Evolutionary conservation across 2,888 invertebrate genomes (phyloP).

Genomic region (Platynereis dumerilii): DNA sequence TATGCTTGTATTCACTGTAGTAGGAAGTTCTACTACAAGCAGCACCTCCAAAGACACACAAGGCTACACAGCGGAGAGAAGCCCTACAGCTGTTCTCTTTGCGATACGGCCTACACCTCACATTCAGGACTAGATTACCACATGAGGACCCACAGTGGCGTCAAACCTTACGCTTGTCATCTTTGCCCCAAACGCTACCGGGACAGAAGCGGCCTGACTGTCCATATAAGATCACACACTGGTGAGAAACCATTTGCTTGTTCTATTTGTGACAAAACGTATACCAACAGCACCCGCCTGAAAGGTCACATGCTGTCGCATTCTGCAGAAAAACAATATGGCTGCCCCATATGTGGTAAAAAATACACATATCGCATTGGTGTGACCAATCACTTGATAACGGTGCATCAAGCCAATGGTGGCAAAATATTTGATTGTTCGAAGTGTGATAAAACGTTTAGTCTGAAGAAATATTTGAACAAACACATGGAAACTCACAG

Average conservation of each 20-base stretch:
- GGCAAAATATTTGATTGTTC: too few relatives aligned
- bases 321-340: too few relatives aligned
- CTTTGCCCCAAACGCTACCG: background rate
- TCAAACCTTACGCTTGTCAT: background rate
- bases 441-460: too few relatives aligned
- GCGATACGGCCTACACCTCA: background rate
- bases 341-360: background rate
- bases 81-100: background rate
- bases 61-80: background rate
- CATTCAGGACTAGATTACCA: background rate
- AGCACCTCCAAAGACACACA: background rate
- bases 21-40: background rate
- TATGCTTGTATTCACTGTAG: background rate
- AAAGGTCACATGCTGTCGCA: too few relatives aligned
- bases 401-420: too few relatives aligned
- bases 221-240: background rate
- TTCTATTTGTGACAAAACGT: too few relatives aligned
- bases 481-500: too few relatives aligned
- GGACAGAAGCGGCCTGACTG: background rate
- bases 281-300: too few relatives aligned
- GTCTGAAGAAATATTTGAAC: too few relatives aligned
- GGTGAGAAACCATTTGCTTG: background rate
- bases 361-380: background rate
- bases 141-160: constrained; percentile 2
- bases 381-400: background rate